Conservation (phyloP, 2,888 invertebrate species). For the Tridacna crocea region DNA sequence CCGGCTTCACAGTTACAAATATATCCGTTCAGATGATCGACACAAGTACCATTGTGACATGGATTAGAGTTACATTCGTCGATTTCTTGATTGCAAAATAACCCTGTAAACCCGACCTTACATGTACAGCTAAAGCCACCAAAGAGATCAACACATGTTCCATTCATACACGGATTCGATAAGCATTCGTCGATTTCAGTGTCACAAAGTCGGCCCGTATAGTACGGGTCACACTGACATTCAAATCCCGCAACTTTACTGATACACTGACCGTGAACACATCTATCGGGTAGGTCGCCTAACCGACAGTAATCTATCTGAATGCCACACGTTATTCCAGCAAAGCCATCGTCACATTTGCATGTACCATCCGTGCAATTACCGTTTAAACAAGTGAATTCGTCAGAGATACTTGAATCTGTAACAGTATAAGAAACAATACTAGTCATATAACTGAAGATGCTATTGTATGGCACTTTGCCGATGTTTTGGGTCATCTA, state of each 20-base stretch:
- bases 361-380: conserved; percentile 3
- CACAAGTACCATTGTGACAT: conserved; percentile 5
- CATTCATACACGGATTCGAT: neutral
- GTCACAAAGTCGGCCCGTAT: conserved; percentile 5
- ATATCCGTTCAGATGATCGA: conserved; percentile 49
- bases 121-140: conserved; percentile 55
- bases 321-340: neutral
- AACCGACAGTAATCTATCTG: conserved; percentile 2
- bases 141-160: neutral
- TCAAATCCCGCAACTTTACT: neutral
- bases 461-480: too few species aligned
- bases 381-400: conserved; percentile 5
- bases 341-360: neutral
- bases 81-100: conserved; percentile 30
- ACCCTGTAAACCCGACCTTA: conserved; percentile 51
- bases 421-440: neutral
- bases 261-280: neutral
- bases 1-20: conserved; percentile 48
- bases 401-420: neutral
- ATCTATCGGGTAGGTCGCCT: neutral
- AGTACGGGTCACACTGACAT: neutral
- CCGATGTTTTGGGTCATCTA: too few species aligned
- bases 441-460: too few species aligned
- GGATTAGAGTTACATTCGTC: conserved; percentile 32
- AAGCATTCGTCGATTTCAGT: neutral